phyloP scores from a whole-genome alignment of 2,113 vertebrate genomes.

The cat (Felis catus) region F.catus_Fca126_mat1.0 CM031423.1:73958501-73959000 shows the following conservation, averaged over 20 bases:
- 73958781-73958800: not conserved
- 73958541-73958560: not conserved
- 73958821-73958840: not conserved
- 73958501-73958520: not conserved
- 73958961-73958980: not conserved
- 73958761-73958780: not conserved
- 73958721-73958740: not conserved
- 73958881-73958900: fast-evolving
- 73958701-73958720: not conserved
- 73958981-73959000: not conserved
- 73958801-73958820: not conserved
- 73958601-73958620: not conserved
- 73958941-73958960: not conserved
- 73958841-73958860: fast-evolving
- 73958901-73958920: too few relatives aligned
- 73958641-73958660: not conserved
- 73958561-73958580: not conserved
- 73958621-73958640: not conserved
- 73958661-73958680: not conserved
- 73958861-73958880: not conserved
- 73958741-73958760: fast-evolving
- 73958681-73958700: not conserved
- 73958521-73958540: not conserved
- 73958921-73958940: not conserved
- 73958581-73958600: not conserved